phyloP scores from a whole-genome alignment of 2,113 vertebrate genomes.

The Sapayoa aenigma region DNA sequence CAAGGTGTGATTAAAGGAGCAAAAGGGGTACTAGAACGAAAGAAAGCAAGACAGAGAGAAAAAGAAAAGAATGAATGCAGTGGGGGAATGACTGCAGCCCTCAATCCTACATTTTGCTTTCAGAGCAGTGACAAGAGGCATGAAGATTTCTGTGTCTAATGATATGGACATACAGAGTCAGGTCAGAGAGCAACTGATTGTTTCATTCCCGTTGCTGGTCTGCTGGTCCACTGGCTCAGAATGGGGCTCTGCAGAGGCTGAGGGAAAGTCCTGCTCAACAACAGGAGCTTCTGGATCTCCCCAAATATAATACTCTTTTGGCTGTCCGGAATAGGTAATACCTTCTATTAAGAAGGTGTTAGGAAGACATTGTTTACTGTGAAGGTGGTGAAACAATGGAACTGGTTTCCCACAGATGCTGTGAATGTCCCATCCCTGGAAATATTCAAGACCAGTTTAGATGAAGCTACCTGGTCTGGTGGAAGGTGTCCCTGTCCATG shows the following conservation, averaged over 20 bases:
- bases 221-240: not conserved
- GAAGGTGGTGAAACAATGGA: not conserved
- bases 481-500: not conserved
- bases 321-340: not conserved
- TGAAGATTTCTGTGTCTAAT: not conserved
- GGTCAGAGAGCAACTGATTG: not conserved
- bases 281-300: not conserved
- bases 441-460: not conserved
- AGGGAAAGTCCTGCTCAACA: not conserved
- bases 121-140: rapidly evolving
- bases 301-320: not conserved
- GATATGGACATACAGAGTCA: not conserved
- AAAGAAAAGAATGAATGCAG: not conserved
- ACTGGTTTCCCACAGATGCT: not conserved
- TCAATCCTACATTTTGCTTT: not conserved
- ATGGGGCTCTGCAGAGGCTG: not conserved
- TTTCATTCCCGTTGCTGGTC: not conserved
- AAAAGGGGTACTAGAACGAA: not conserved
- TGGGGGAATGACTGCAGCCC: not conserved
- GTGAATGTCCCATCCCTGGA: not conserved
- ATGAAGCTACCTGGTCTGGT: rapidly evolving
- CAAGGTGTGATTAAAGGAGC: not conserved
- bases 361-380: not conserved
- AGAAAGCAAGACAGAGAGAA: not conserved
- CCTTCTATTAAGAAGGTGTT: not conserved